Base-by-base conservation (phyloP, 2,888 invertebrate species). In the Digitonthophagus gazella region DNA sequence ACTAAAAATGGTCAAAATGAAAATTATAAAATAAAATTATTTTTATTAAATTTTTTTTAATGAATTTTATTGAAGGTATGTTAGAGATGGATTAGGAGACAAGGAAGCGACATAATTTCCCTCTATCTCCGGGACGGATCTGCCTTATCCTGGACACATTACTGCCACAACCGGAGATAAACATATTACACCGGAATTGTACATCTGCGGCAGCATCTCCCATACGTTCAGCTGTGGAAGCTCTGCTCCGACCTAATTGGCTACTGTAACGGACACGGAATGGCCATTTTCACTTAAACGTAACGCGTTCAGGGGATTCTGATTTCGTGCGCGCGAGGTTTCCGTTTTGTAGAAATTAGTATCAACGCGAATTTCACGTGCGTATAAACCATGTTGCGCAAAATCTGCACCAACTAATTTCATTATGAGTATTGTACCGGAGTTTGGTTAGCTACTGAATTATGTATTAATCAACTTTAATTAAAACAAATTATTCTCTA, bases 191-290 rank as follows among this genome's bases (percentile, higher is more conserved):
- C 67, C 70, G 66, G 70, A 72, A 68, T 68, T 69, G 69, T 72
- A 71, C 72, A 71, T 72, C 71, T 71, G 70, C 69, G 68, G 67
- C 68, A 70, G 63, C 71, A 73, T 72, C 72, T 70, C 66, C 19
- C 65, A 57, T 65, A 58, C 44, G 64, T 61, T 61, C 61, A 6
- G 61, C 61, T 14, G 61, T 18, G 15, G 61, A 8, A n/a, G n/a
- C 19, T 18, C 14, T n/a, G 61, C 20, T 61, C 61, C 16, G 19
- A 61, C 18, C 61, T 61, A 61, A 61, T 61, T 61, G 61, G 61
- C 20, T 61, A 61, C 61, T 19, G 18, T 20, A 61, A 20, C 61
- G 18, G 61, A 61, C 61, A 61, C 61, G 61, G 61, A 20, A 61
- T 20, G 20, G 20, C 61, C 20, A 61, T 61, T 61, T 44, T 18